phyloP scores from a whole-genome alignment of 1,140 invertebrate genomes.

The Drosophila santomea region DNA sequence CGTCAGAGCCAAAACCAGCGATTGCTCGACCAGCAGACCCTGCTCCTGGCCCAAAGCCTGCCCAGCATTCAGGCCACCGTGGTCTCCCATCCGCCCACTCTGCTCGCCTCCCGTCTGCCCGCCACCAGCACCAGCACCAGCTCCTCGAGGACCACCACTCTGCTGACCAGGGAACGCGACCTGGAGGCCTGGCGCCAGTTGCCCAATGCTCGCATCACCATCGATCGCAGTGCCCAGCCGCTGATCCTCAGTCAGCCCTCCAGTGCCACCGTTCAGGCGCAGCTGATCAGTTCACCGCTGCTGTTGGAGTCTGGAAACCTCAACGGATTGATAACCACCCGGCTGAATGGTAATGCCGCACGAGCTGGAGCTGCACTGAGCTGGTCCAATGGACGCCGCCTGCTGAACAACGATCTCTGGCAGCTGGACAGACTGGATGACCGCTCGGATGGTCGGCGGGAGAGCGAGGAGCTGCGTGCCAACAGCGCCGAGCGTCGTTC shows the following conservation, averaged over 20 bases:
- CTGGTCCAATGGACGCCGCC: constrained; percentile 62
- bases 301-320: constrained; percentile 60
- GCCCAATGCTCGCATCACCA: constrained; percentile 58
- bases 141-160: constrained; percentile 29
- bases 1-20: constrained; percentile 53
- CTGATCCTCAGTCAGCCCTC: constrained; percentile 70
- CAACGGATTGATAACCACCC: constrained; percentile 66
- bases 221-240: constrained; percentile 68
- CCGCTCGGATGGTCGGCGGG: constrained; percentile 33
- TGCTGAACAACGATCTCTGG: constrained; percentile 63
- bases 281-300: constrained; percentile 71
- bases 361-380: constrained; percentile 54
- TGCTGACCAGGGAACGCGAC: constrained; percentile 61
- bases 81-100: constrained; percentile 72
- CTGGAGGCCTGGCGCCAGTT: constrained; percentile 70
- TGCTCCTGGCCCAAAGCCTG: constrained; percentile 61
- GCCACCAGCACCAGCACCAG: neutral
- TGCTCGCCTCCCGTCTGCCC: constrained; percentile 60
- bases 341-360: constrained; percentile 66
- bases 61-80: constrained; percentile 72
- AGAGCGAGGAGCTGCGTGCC: constrained; percentile 42
- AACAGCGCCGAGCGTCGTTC: constrained; percentile 44
- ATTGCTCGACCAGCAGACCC: constrained; percentile 62
- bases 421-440: constrained; percentile 59
- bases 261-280: constrained; percentile 78